A percentile compares a stretch with the other conserved stretches of the same genome.
Conservation (phyloP, 2,797 vertebrate species). For the Hydrocynus forskahlii region DNA sequence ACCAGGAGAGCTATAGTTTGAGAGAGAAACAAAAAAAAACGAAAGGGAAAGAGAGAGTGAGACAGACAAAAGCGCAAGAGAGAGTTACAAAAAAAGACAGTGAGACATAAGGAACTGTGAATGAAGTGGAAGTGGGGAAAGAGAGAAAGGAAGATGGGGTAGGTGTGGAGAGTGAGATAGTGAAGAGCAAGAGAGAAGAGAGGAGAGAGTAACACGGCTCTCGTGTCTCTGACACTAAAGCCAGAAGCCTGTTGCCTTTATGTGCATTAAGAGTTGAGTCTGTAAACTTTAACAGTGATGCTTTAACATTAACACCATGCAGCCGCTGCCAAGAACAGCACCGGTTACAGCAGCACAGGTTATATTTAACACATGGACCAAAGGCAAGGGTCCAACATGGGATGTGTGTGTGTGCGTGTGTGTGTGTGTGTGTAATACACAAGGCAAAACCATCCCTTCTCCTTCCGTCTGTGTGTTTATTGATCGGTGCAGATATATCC, state of each 20-base stretch:
- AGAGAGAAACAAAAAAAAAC: neutral
- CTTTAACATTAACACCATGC: constrained; percentile 39
- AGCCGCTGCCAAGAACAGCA: constrained; percentile 37
- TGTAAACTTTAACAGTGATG: constrained; percentile 44
- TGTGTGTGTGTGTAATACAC: constrained; percentile 52
- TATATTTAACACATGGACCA: constrained; percentile 35
- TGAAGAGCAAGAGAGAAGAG: neutral
- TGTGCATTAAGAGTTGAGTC: constrained; percentile 29
- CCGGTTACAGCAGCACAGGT: constrained; percentile 22
- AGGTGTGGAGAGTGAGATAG: neutral
- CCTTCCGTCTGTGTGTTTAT: constrained; percentile 70
- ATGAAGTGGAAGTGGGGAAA: neutral
- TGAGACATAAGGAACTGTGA: neutral
- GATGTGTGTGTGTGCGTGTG: constrained; percentile 12
- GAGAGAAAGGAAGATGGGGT: neutral
- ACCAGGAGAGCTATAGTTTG: neutral
- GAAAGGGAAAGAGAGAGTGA: neutral
- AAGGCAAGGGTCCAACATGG: constrained; percentile 27
- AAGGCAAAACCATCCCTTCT: constrained; percentile 73
- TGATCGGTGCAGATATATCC: constrained; percentile 75
- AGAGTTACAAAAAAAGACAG: neutral
- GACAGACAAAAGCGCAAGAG: neutral
- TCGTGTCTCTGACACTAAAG: neutral
- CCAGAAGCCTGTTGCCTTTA: neutral
- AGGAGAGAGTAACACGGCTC: constrained; percentile 8